A percentile compares a stretch with the other conserved stretches of the same genome.
These are phyloP conservation scores for Patella depressa DNA, from an alignment of 2,888 invertebrate species.

Conservation along the genomic window DNA sequence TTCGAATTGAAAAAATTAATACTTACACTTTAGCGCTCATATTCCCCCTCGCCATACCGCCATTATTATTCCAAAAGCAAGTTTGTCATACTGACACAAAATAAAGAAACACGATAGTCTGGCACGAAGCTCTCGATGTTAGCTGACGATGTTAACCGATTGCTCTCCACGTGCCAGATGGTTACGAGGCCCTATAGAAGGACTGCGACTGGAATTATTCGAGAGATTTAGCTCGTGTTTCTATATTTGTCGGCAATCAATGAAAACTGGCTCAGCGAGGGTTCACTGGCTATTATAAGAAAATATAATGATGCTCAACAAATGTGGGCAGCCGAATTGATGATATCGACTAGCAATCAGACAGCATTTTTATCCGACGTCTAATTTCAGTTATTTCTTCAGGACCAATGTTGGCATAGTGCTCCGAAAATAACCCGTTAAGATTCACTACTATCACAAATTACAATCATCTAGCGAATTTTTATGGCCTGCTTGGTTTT, in stretches of 20 bases:
- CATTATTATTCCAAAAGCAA: not conserved
- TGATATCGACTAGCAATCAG: not conserved
- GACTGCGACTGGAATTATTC: not conserved
- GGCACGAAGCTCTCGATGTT: no score
- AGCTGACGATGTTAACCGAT: not conserved
- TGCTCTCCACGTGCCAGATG: conserved; percentile 8
- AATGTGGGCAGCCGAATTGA: conserved; percentile 1
- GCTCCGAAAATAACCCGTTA: no score
- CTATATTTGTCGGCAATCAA: conserved; percentile 6
- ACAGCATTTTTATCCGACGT: not conserved
- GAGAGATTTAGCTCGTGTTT: conserved; percentile 7
- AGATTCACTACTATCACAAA: no score
- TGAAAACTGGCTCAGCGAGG: not conserved
- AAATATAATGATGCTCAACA: conserved; percentile 6
- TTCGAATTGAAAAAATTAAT: not conserved
- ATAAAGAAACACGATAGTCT: no score
- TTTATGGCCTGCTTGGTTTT: no score
- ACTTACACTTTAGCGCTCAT: conserved; percentile 24
- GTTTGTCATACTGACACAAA: not conserved
- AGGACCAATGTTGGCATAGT: no score
- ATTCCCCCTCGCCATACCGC: not conserved
- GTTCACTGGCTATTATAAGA: conserved; percentile 5
- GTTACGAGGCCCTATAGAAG: not conserved
- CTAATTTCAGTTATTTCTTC: not conserved
- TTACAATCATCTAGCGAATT: no score